Conservation (phyloP, 1,140 invertebrate genomes). For the Aphelinus atriplicis region DNA sequence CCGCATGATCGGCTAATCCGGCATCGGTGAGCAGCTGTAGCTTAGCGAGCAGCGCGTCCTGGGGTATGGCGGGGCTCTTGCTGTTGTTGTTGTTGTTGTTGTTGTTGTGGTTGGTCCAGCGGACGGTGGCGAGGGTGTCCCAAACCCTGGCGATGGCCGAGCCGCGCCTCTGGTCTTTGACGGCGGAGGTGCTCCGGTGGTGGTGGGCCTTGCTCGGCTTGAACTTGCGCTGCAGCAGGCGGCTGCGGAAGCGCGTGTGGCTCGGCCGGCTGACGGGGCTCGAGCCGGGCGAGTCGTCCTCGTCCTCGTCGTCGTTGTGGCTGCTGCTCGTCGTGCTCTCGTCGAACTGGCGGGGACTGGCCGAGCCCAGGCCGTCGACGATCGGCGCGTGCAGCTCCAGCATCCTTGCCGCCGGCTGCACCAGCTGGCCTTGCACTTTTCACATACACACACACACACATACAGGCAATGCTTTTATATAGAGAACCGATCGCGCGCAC, state of each 20-base stretch:
- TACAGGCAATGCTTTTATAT: no score
- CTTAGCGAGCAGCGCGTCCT: constrained; percentile 17
- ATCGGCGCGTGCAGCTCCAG: constrained; percentile 31
- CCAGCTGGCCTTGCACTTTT: no score
- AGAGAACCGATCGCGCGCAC: no score
- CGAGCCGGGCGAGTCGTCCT: background rate
- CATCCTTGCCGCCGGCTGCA: constrained; percentile 2
- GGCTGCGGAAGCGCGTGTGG: constrained; percentile 4
- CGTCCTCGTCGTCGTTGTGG: constrained; percentile 9
- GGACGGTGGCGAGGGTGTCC: constrained; percentile 52
- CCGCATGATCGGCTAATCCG: no score
- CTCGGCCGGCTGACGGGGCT: background rate
- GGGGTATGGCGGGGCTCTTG: background rate
- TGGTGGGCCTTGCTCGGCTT: constrained; percentile 44
- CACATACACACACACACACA: no score
- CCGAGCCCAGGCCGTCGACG: background rate
- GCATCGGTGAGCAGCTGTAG: background rate
- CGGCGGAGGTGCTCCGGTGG: constrained; percentile 10
- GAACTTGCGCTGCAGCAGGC: constrained; percentile 33
- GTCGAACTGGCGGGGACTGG: background rate
- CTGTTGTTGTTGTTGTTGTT: constrained; percentile 1
- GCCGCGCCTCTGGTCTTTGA: constrained; percentile 38
- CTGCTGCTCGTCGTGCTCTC: background rate
- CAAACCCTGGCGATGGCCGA: constrained; percentile 52
- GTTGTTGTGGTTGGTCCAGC: constrained; percentile 29